Evolutionary conservation across 2,888 invertebrate species (phyloP).

Genomic region (Standfussiana lucernea): DNA sequence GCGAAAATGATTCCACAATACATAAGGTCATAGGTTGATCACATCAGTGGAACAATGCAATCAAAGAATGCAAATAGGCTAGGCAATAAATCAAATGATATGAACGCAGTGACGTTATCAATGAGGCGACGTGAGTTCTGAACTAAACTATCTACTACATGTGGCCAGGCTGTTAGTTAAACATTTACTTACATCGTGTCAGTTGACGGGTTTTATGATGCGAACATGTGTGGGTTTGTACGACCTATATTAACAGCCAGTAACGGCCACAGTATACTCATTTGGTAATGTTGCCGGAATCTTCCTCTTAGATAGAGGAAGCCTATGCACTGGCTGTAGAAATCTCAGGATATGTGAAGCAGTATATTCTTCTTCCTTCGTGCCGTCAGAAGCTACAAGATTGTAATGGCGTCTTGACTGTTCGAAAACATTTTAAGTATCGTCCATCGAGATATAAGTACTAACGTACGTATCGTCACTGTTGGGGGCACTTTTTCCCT

Average conservation of each 20-base stretch:
- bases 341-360: neutral
- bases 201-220: slow-evolving; percentile 43
- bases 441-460: too few species aligned
- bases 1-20: slow-evolving; percentile 32
- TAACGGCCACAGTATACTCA: slow-evolving; percentile 6
- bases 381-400: neutral
- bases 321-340: neutral
- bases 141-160: slow-evolving; percentile 25
- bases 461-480: too few species aligned
- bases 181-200: slow-evolving; percentile 40
- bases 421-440: neutral
- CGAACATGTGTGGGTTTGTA: slow-evolving; percentile 26
- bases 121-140: slow-evolving; percentile 31
- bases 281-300: slow-evolving; percentile 11
- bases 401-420: neutral
- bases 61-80: slow-evolving; percentile 47
- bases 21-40: slow-evolving; percentile 53
- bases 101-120: slow-evolving; percentile 56
- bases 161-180: slow-evolving; percentile 45
- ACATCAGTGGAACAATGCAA: slow-evolving; percentile 56
- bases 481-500: too few species aligned
- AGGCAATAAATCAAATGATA: slow-evolving; percentile 63
- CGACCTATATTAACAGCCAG: slow-evolving; percentile 12
- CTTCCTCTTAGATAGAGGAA: neutral
- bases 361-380: neutral